Conservation (phyloP, 1,140 invertebrate genomes). For the Heliconius congener region DNA sequence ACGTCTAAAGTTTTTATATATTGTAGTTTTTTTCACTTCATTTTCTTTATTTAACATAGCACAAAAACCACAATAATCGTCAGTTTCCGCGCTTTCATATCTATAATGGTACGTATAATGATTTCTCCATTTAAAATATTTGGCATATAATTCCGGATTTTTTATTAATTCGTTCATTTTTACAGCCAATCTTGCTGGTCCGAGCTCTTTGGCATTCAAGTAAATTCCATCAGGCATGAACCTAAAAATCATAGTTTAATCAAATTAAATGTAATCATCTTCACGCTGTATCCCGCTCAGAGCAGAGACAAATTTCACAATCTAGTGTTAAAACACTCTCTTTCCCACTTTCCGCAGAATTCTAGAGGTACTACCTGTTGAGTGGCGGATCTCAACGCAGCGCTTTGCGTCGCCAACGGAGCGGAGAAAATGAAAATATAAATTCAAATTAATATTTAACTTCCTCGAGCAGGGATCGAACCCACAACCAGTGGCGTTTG, state of each 20-base stretch:
- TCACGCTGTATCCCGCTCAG: too few species aligned
- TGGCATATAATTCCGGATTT: slow-evolving; percentile 52
- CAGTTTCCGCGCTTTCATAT: slow-evolving; percentile 49
- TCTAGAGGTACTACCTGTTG: too few species aligned
- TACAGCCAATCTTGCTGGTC: slow-evolving; percentile 48
- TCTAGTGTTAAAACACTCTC: too few species aligned
- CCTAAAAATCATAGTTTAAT: slow-evolving; percentile 39
- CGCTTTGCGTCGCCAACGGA: too few species aligned
- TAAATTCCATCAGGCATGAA: slow-evolving; percentile 72
- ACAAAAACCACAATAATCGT: slow-evolving; percentile 68
- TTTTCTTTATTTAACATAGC: slow-evolving; percentile 53
- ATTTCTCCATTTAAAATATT: slow-evolving; percentile 66
- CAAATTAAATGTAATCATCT: too few species aligned
- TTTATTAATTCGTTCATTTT: slow-evolving; percentile 60
- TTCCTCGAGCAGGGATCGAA: too few species aligned
- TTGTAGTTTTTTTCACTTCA: slow-evolving; percentile 44
- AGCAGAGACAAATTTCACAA: too few species aligned
- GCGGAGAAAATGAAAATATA: too few species aligned
- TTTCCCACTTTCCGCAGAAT: too few species aligned
- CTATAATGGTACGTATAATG: slow-evolving; percentile 59
- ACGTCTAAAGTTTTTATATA: slow-evolving; percentile 50
- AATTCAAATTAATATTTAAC: too few species aligned
- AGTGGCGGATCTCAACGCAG: too few species aligned
- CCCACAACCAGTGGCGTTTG: too few species aligned
- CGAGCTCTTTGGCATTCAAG: slow-evolving; percentile 59